Base-by-base conservation (phyloP, 2,797 vertebrate species). In the Melanogrammus aeglefinus region DNA sequence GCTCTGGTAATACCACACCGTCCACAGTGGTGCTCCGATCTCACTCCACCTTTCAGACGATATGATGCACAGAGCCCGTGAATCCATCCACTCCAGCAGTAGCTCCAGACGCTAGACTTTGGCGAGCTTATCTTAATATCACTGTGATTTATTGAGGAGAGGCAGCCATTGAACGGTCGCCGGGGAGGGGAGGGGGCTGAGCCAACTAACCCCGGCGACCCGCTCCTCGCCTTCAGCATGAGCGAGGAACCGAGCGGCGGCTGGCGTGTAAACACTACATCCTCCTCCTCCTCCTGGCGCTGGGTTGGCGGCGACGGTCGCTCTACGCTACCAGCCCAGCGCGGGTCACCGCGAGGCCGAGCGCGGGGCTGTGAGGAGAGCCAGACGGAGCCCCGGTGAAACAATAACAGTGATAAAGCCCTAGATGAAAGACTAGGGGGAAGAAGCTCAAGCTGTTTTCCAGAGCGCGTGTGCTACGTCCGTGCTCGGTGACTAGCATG, bases 81-180 rank as follows among this genome's bases (percentile, higher is more conserved):
- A 14, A 36, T 76, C 24, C 7, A 31, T 70, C 66, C 18, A 39
- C 66, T 21, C 36, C 79, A 81, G 76, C 83, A 33, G 83, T 76
- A 79, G 79, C 82, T 71, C 57, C 80, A 85, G 70, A 79, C 51
- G 74, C 16, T 76, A 24, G 41, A 29, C 57, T 77, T 5, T 4
- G 8, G 69, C 41, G 4, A 70, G 16, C 81, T 86, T 82, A 87
- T 90, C 82, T 84, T 79, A 13, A 75, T 81, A 72, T 79, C 77
- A 79, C 77, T 71, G 69, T 84, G 81, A 86, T 79, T 84, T 81
- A 87, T 75, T 85, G 89, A 83, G 74, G 35, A 57, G 57, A 47
- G 57, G 78, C 84, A 82, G 83, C 74, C 80, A 73, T 81, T 80
- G 81, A 79, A 41, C 2, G 12, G 39, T 41, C 39, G 39, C 3